Evolutionary conservation across 2,797 vertebrate species (phyloP).

Genomic region (Pangasius larnaudii): DNA sequence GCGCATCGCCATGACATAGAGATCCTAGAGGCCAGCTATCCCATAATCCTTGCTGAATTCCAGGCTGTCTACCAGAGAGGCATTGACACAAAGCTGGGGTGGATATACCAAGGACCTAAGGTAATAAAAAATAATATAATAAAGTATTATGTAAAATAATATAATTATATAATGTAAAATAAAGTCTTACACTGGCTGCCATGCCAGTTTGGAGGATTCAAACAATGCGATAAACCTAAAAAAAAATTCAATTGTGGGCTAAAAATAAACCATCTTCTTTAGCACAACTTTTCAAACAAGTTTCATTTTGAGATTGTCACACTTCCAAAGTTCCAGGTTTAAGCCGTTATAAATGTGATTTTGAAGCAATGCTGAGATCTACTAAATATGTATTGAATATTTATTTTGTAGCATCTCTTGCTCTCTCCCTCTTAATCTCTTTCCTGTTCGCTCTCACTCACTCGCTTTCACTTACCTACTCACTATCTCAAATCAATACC

Average conservation of each 20-base stretch:
- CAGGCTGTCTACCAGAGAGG: slow-evolving; percentile 78
- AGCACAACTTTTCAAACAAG: neutral
- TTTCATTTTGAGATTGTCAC: neutral
- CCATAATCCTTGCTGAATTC: slow-evolving; percentile 82
- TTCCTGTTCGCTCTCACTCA: neutral
- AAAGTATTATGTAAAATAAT: neutral
- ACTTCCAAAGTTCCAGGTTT: neutral
- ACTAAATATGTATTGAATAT: slow-evolving; percentile 22
- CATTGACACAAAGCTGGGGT: slow-evolving; percentile 74
- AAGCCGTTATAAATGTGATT: neutral
- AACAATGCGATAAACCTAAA: neutral
- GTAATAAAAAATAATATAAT: slow-evolving; percentile 54
- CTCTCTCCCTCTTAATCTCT: slow-evolving; percentile 14
- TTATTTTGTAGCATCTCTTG: slow-evolving; percentile 13
- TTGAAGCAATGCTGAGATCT: neutral
- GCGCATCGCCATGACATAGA: slow-evolving; percentile 89
- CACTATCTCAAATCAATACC: slow-evolving; percentile 38
- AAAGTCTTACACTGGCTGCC: neutral
- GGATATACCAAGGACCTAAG: slow-evolving; percentile 76
- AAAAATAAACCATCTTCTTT: neutral
- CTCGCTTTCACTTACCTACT: neutral
- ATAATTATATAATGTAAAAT: neutral
- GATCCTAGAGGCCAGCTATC: slow-evolving; percentile 81
- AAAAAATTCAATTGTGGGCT: neutral
- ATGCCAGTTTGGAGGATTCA: neutral